Conservation (phyloP, 2,113 vertebrate genomes). For the Neodontobutis hainanensis region DNA sequence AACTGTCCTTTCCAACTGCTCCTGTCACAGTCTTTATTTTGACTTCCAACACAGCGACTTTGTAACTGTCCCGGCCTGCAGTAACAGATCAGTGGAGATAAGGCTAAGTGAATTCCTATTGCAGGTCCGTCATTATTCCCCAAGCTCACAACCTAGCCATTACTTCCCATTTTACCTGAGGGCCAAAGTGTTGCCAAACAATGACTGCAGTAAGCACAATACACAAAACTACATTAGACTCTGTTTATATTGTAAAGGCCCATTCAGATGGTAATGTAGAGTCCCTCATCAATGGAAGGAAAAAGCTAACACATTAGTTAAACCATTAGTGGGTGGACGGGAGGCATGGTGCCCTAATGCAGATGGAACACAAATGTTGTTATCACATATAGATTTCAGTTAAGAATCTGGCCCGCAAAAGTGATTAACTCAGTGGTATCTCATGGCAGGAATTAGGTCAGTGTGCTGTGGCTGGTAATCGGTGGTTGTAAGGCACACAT, state of each 20-base stretch:
- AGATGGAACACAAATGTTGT: slow-evolving; percentile 15
- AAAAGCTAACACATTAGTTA: slow-evolving; percentile 49
- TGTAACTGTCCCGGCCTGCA: not conserved
- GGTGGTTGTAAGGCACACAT: not conserved
- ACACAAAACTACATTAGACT: slow-evolving; percentile 69
- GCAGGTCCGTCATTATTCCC: slow-evolving; percentile 48
- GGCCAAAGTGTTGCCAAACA: slow-evolving; percentile 41
- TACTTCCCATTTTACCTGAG: slow-evolving; percentile 62
- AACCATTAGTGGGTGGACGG: slow-evolving; percentile 30
- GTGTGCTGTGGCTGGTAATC: not conserved
- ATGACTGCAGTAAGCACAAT: slow-evolving; percentile 65
- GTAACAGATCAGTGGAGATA: slow-evolving; percentile 37
- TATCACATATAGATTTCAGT: not conserved
- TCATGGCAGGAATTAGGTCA: slow-evolving; percentile 5
- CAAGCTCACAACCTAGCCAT: slow-evolving; percentile 54
- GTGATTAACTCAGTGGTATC: slow-evolving; percentile 5
- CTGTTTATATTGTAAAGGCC: slow-evolving; percentile 72
- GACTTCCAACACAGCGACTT: not conserved
- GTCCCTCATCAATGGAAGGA: slow-evolving; percentile 61
- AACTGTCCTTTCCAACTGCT: slow-evolving; percentile 11
- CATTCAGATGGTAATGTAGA: slow-evolving; percentile 83
- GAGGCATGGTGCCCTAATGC: not conserved
- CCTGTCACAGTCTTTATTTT: slow-evolving; percentile 21
- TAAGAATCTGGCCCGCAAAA: not conserved
- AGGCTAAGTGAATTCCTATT: slow-evolving; percentile 22